Conservation (phyloP, 2,797 vertebrate species). For the Acanthurus tractus region DNA sequence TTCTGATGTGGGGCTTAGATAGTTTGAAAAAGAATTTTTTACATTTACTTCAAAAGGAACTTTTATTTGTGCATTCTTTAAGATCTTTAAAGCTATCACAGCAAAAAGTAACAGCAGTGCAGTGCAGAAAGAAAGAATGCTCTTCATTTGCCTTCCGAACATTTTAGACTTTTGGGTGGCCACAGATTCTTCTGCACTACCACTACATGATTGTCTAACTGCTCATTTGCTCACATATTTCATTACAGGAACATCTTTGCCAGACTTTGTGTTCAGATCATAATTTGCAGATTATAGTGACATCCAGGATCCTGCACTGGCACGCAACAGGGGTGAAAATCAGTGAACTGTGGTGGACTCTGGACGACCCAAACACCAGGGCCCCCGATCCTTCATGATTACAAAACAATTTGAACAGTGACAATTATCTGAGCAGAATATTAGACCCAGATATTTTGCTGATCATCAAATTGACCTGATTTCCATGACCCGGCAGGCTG, state of each 20-base stretch:
- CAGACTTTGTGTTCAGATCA: slow-evolving; percentile 9
- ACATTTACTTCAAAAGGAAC: slow-evolving; percentile 37
- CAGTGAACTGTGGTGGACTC: slow-evolving; percentile 36
- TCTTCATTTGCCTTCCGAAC: slow-evolving; percentile 17
- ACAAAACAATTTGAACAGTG: slow-evolving; percentile 42
- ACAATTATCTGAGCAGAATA: slow-evolving; percentile 58
- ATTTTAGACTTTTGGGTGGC: slow-evolving; percentile 22
- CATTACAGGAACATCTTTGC: not conserved
- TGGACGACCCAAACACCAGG: slow-evolving; percentile 19
- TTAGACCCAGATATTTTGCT: slow-evolving; percentile 66
- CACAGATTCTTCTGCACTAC: slow-evolving; percentile 41
- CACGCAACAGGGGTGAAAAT: slow-evolving; percentile 9
- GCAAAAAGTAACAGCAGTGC: slow-evolving; percentile 8
- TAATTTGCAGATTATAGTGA: slow-evolving; percentile 16
- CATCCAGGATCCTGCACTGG: slow-evolving; percentile 5
- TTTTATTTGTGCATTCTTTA: slow-evolving; percentile 26
- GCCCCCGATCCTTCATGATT: slow-evolving; percentile 14
- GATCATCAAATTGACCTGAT: slow-evolving; percentile 79
- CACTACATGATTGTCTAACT: slow-evolving; percentile 17
- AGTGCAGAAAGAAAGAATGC: slow-evolving; percentile 6
- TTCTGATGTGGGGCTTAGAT: slow-evolving; percentile 32
- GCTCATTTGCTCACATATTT: slow-evolving; percentile 31
- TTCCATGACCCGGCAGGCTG: slow-evolving; percentile 65
- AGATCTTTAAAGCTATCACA: slow-evolving; percentile 38
- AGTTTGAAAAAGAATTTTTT: slow-evolving; percentile 9